Conservation (phyloP, 2,113 vertebrate species). For the Anguilla rostrata region DNA sequence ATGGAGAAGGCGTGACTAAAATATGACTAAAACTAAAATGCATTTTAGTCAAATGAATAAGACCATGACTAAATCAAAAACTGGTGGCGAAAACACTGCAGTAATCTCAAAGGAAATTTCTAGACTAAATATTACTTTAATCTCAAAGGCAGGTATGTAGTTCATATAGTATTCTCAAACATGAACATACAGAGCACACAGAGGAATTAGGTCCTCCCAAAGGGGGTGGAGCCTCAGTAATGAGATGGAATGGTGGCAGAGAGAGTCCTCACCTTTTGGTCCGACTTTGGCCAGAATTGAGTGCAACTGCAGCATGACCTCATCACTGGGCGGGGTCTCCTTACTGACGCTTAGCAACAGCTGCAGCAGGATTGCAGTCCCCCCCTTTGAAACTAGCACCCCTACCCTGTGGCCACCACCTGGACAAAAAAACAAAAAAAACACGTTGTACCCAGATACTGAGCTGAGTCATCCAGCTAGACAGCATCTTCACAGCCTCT, state of each 20-base stretch:
- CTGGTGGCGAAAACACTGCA: too few relatives aligned
- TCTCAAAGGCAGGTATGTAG: too few relatives aligned
- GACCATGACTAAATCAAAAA: too few relatives aligned
- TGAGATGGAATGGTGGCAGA: neutral
- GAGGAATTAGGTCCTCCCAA: neutral
- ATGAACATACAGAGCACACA: too few relatives aligned
- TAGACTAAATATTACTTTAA: neutral
- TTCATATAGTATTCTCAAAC: too few relatives aligned
- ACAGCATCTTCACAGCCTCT: neutral
- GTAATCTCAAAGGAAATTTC: neutral
- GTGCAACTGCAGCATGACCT: conserved; percentile 90
- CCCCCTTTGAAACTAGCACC: conserved; percentile 87
- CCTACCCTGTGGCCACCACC: conserved; percentile 83
- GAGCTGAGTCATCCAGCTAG: neutral
- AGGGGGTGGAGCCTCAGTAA: neutral
- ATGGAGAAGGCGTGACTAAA: too few relatives aligned
- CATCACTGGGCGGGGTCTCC: conserved; percentile 81
- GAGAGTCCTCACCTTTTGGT: conserved; percentile 83
- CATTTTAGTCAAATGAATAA: too few relatives aligned
- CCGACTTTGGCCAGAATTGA: conserved; percentile 91
- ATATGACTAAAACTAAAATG: too few relatives aligned
- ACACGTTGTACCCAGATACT: conserved; percentile 11
- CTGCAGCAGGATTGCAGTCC: conserved; percentile 86
- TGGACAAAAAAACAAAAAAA: conserved; percentile 48
- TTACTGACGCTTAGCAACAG: conserved; percentile 80